Conservation (phyloP, 2,113 vertebrate genomes). For the Nothocercus julius region DNA sequence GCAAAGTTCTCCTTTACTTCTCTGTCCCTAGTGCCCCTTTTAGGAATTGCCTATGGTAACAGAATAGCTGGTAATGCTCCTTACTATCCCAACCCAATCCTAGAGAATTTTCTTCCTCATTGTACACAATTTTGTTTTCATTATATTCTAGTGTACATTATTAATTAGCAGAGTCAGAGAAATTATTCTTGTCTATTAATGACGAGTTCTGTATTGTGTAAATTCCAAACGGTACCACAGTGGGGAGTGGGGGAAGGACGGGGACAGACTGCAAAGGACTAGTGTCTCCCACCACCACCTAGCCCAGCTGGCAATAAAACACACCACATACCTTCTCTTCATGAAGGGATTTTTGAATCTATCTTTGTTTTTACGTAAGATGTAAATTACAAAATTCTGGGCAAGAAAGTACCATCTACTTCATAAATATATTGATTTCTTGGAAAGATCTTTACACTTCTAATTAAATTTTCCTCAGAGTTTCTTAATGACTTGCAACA, state of each 20-base stretch:
- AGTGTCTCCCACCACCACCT: neutral
- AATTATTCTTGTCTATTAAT: neutral
- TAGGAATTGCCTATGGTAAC: neutral
- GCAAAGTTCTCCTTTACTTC: neutral
- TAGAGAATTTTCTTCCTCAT: neutral
- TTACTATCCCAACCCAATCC: neutral
- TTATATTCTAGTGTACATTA: neutral
- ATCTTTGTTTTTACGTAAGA: neutral
- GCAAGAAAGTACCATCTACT: neutral
- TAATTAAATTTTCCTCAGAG: neutral
- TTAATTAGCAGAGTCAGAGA: neutral
- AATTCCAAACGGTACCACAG: neutral
- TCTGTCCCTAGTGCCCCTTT: neutral
- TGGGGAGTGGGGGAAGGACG: neutral
- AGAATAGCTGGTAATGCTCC: neutral
- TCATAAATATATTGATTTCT: neutral
- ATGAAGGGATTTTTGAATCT: neutral
- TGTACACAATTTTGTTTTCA: neutral
- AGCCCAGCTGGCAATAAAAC: neutral
- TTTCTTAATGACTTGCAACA: constrained; percentile 7
- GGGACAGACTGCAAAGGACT: neutral
- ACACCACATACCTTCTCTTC: neutral
- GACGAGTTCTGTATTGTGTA: neutral
- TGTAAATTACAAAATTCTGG: neutral
- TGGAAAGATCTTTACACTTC: neutral